Percentiles rank a stretch among this genome's conserved stretches.
phyloP scores from a whole-genome alignment of 2,888 invertebrate species.

The Sabellastarte sp. region DNA sequence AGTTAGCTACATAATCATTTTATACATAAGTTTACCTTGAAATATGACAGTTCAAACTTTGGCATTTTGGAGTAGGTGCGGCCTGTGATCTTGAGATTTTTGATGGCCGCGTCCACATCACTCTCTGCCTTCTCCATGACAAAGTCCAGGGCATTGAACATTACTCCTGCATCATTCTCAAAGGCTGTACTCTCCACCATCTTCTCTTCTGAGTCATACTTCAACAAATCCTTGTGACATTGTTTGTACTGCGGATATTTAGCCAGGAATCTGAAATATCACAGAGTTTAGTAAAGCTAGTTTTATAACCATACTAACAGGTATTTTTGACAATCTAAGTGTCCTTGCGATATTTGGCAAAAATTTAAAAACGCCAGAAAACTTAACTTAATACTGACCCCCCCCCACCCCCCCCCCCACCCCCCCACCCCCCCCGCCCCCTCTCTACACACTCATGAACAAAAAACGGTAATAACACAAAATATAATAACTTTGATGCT shows the following conservation, averaged over 20 bases:
- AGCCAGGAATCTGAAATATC: conserved; percentile 37
- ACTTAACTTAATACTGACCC: no score
- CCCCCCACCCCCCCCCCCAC: no score
- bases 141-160: conserved; percentile 42
- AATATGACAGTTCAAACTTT: conserved; percentile 24
- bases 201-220: conserved; percentile 35
- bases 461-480: no score
- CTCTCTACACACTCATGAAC: no score
- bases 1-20: no score
- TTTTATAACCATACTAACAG: no score
- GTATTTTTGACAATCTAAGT: no score
- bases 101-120: conserved; percentile 36
- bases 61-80: conserved; percentile 20
- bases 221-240: conserved; percentile 29
- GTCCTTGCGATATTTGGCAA: no score
- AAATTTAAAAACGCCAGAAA: no score
- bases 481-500: no score
- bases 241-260: conserved; percentile 33
- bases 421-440: no score
- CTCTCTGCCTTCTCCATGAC: conserved; percentile 36
- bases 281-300: no score
- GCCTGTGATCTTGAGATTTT: conserved; percentile 22
- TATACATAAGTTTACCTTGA: conserved; percentile 26
- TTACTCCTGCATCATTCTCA: conserved; percentile 35
- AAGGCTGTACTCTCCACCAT: conserved; percentile 36